These are phyloP conservation scores for Drosophila lacertosa DNA, from an alignment of 1,140 invertebrate genomes.

Conservation along the genomic window DNA sequence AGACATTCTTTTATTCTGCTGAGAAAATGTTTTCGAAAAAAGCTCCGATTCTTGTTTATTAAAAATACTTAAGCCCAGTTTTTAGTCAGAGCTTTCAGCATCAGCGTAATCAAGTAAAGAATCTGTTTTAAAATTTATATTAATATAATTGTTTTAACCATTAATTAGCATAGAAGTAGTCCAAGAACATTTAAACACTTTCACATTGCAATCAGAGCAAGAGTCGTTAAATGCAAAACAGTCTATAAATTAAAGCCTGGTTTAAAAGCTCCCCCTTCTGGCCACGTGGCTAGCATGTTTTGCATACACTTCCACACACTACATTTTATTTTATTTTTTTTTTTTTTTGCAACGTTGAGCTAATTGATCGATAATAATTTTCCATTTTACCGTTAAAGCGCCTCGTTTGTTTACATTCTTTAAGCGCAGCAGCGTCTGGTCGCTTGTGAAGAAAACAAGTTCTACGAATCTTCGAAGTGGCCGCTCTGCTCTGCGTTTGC, in stretches of 20 bases:
- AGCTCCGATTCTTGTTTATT: too few relatives aligned
- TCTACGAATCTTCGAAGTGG: constrained; percentile 46
- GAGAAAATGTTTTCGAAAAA: too few relatives aligned
- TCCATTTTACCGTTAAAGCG: constrained; percentile 83
- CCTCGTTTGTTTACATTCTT: constrained; percentile 81
- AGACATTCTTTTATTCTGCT: too few relatives aligned
- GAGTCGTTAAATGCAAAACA: constrained; percentile 51
- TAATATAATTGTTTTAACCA: neutral
- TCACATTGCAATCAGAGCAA: constrained; percentile 75
- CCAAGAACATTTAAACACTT: constrained; percentile 74
- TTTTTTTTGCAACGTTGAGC: constrained; percentile 74
- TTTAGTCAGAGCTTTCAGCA: too few relatives aligned
- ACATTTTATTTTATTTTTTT: constrained; percentile 2
- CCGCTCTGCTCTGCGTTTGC: constrained; percentile 14
- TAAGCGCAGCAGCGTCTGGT: constrained; percentile 22
- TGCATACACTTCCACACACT: constrained; percentile 10
- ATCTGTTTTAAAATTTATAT: too few relatives aligned
- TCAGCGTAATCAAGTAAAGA: too few relatives aligned
- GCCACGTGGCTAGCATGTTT: constrained; percentile 61
- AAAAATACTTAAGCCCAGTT: too few relatives aligned
- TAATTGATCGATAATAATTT: constrained; percentile 83
- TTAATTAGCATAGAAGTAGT: constrained; percentile 38
- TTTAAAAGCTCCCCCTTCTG: neutral
- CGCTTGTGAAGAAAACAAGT: constrained; percentile 1
- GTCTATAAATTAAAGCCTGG: constrained; percentile 17